Base-by-base conservation (phyloP, 1,140 invertebrate species). In the Cydia strobilella region DNA sequence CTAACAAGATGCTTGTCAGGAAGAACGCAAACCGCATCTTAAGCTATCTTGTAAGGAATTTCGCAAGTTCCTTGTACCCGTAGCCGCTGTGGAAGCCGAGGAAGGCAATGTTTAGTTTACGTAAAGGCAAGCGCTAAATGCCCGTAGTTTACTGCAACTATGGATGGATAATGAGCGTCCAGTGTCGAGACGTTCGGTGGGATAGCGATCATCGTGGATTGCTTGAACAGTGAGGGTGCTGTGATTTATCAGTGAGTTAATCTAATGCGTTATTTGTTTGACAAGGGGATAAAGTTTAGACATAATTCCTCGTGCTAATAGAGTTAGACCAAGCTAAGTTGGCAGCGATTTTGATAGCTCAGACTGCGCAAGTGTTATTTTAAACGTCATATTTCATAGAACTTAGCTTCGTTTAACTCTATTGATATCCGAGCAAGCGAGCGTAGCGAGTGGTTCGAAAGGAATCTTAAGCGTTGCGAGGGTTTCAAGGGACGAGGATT, bases 91-190 rank as follows among this genome's bases (percentile, higher is more conserved):
- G 27, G 27, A 42, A n/a, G n/a, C 65, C 65, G 27, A 69, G 65
- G 65, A 69, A 69, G 65, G 65, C n/a, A 69, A 35, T 69, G 65
- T 69, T 69, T 69, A 69, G 65, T 69, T 69, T 69, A 69, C 65
- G 65, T 69, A 69, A 69, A 35, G 12, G 65, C 15, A 69, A 35
- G 65, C 65, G 65, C 65, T 69, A 69, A 69, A 69, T 69, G 65
- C 23, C 27, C 18, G 27, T 35, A 18, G 63, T 65, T 65, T 31
- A 65, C 25, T 7, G 6, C 54, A 7, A 59, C 54, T 59, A 10
- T 23, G 54, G 20, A 23, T 23, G 20, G 18, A 23, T 59, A 59
- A 59, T 59, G 63, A 25, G 42, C 10, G 42, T n/a, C 63, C 63
- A 31, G 63, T 59, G 54, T n/a, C 65, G 18, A 39, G 65, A 23